A percentile compares a stretch with the other conserved stretches of the same genome.
Conservation (phyloP, 2,113 vertebrate genomes). For the Vidua macroura region DNA sequence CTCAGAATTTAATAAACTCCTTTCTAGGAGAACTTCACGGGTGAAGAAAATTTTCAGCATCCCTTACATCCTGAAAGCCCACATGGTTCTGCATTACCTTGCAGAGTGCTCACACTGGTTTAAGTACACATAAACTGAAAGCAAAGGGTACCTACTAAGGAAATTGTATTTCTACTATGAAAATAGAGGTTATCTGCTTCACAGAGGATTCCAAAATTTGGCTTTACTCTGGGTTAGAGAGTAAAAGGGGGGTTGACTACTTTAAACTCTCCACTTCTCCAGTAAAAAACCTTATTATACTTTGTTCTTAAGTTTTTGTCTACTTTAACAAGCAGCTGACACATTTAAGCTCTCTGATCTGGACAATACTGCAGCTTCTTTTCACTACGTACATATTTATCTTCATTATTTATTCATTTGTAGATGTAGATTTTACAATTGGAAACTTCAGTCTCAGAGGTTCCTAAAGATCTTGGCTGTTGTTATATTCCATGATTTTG, state of each 20-base stretch:
- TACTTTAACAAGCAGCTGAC: background rate
- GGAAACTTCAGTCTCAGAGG: background rate
- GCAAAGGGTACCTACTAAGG: background rate
- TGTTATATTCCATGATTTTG: background rate
- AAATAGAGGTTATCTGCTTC: background rate
- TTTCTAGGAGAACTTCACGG: background rate
- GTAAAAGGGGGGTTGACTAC: background rate
- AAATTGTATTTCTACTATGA: background rate
- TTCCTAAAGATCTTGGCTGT: background rate
- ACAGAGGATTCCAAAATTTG: background rate
- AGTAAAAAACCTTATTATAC: background rate
- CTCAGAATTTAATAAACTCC: background rate
- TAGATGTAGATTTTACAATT: background rate
- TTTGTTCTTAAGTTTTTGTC: background rate
- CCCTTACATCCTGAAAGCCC: background rate
- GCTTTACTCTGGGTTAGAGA: background rate
- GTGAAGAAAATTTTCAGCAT: background rate
- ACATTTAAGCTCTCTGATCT: background rate
- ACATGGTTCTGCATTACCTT: background rate
- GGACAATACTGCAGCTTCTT: background rate
- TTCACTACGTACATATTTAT: background rate
- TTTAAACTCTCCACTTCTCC: background rate
- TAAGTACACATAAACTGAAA: background rate
- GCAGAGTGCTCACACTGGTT: background rate
- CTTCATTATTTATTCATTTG: conserved; percentile 8